These are phyloP conservation scores for Bombus superbus DNA, from an alignment of 1,140 invertebrate genomes.

Conservation along the genomic window DNA sequence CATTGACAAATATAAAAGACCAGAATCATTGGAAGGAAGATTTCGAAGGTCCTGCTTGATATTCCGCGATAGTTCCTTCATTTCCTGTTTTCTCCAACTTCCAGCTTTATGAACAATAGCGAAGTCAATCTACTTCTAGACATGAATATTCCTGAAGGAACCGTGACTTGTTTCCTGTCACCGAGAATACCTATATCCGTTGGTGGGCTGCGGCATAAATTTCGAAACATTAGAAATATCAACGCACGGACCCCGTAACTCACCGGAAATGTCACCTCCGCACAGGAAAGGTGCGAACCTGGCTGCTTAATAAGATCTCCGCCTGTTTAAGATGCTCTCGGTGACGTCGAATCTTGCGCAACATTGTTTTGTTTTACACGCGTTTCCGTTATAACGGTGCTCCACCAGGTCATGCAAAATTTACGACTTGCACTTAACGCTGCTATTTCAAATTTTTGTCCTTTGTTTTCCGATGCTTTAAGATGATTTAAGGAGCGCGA, in stretches of 20 bases:
- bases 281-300: conserved; percentile 73
- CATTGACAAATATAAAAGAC: neutral
- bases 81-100: conserved; percentile 45
- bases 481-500: neutral
- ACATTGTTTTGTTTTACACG: conserved; percentile 9
- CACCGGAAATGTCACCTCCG: conserved; percentile 64
- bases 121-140: conserved; percentile 67
- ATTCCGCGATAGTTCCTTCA: conserved; percentile 59
- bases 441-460: neutral
- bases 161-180: conserved; percentile 76
- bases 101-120: conserved; percentile 34
- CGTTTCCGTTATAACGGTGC: conserved; percentile 50
- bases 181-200: conserved; percentile 47
- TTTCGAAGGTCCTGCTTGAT: conserved; percentile 32
- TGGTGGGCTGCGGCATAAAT: conserved; percentile 61
- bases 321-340: conserved; percentile 66
- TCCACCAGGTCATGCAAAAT: neutral
- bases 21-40: neutral
- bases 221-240: conserved; percentile 22
- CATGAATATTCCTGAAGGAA: conserved; percentile 72
- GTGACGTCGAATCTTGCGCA: conserved; percentile 34
- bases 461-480: neutral
- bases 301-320: conserved; percentile 72
- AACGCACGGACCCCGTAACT: conserved; percentile 61
- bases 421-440: neutral